Base-by-base conservation (phyloP, 2,888 invertebrate species). In the Elysia crispata region DNA sequence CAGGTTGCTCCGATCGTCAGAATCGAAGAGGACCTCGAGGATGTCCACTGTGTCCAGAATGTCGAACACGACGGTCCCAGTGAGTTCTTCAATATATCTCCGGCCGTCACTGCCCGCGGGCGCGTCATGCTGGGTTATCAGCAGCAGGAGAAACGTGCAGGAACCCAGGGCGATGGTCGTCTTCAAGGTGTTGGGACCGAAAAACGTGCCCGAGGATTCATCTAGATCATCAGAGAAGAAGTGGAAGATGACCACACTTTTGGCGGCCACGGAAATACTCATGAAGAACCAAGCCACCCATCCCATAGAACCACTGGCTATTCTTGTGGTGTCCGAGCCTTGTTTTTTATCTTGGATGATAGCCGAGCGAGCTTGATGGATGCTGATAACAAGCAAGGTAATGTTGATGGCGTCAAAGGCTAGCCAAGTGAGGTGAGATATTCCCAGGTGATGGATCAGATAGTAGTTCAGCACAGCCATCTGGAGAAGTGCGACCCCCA, bases 81-180 rank as follows among this genome's bases (percentile, higher is more conserved):
- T 93, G 28, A 94, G 86, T 41, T 92, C 92, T n/a, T 92, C 92
- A 72, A 94, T 92, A 85, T 93, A 93, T 5, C 91, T 86, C 83
- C 93, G 92, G 28, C 93, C 90, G 11, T 92, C 89, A 1, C 93
- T 91, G 60, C 93, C 91, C n/a, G 92, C 88, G 67, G 91, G 91
- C 20, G 93, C 92, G 87, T 93, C 93, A 85, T 94, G 93, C 83
- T 94, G 94, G n/a, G 93, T 93, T 81, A 93, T 93, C 28, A 94
- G 88, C 31, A 94, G 89, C n/a, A 94, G 90, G 20, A 94, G 88
- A 88, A 94, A 94, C 8, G 94, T 90, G 13, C 94, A 89, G 1
- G 93, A 92, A 0, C 93, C 89, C 13, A 93, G 85, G 23, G 92
- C 92, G 57, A 94, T 89, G 11, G 92, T 89, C 6, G 81, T 81